Evolutionary conservation across 2,113 vertebrate genomes (phyloP).

Genomic region (Rousettus leschenaultii): DNA sequence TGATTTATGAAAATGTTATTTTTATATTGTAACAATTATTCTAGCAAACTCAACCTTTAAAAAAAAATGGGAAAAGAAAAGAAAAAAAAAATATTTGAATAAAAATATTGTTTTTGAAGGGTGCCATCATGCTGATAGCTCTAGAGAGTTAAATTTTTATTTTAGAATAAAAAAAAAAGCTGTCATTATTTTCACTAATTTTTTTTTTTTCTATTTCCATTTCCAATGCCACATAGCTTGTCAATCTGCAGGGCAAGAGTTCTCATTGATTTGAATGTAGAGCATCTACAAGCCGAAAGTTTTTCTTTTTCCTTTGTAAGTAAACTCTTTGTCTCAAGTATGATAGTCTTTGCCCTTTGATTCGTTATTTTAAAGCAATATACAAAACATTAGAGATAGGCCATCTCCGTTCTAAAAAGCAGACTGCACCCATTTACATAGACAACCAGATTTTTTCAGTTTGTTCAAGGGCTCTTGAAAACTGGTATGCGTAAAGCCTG

Average conservation of each 20-base stretch:
- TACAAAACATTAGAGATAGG: neutral
- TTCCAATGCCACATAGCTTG: neutral
- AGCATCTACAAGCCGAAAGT: neutral
- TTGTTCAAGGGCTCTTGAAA: slow-evolving; percentile 8
- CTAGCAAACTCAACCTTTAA: neutral
- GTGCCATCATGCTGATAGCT: neutral
- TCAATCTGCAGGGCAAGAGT: neutral
- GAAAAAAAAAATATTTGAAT: neutral
- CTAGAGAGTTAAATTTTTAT: slow-evolving; percentile 4
- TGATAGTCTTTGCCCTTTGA: neutral
- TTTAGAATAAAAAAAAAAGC: neutral
- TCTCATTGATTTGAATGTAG: neutral
- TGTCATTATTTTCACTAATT: neutral
- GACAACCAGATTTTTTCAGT: neutral
- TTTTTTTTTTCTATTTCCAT: neutral
- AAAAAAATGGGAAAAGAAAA: neutral
- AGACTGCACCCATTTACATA: neutral
- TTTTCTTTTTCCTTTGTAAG: neutral
- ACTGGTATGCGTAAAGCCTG: neutral
- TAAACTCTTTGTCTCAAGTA: neutral
- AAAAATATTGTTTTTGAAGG: neutral
- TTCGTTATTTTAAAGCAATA: slow-evolving; percentile 7
- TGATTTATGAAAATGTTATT: neutral
- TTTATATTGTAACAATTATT: slow-evolving; percentile 12
- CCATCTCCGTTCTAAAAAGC: neutral